Base-by-base conservation (phyloP, 2,888 invertebrate genomes). In the Globia sparganii region DNA sequence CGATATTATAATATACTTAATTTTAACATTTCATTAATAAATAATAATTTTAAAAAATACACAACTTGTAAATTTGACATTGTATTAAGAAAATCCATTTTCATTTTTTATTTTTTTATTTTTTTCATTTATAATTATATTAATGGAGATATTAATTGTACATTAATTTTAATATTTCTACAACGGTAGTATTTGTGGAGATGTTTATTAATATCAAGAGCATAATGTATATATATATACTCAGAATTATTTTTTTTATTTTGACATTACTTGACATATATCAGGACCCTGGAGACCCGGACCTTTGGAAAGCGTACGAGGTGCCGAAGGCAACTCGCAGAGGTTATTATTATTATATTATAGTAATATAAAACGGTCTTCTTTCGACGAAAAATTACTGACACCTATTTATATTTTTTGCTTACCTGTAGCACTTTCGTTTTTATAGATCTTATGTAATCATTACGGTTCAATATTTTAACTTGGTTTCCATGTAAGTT, bases 281-380 rank as follows among this genome's bases (percentile, higher is more conserved):
- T n/a, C 49, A 21, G 18, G 21, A 21, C 0, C 49, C 49, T 8
- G 21, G 21, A 18, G 21, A 3, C 21, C 21, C 8, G 8, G 18
- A 8, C 49, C 49, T 49, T 46, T 49, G 6, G 8, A 21, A 49
- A 8, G 21, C 18, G 2, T 49, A 8, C 49, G 21, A 21, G 49
- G 3, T 49, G 21, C 46, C 46, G 4, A 46, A 46, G 46, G 2
- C 49, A 21, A 21, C 21, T 21, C 49, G 21, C 49, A 21, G 18
- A 46, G 6, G 6, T 46, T 46, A 46, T 46, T 6, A 21, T 46
- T 43, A 5, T 4, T 37, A 9, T 37, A 40, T 9, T 18, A 2
- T 18, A 2, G 2, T 28, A 15, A 28, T 11, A 11, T 4, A n/a
- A 3, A 5, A 0, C 28, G 15, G 5, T 15, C 4, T 37, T 1